phyloP scores from a whole-genome alignment of 2,888 invertebrate species.

The Cephalotes varians region DNA sequence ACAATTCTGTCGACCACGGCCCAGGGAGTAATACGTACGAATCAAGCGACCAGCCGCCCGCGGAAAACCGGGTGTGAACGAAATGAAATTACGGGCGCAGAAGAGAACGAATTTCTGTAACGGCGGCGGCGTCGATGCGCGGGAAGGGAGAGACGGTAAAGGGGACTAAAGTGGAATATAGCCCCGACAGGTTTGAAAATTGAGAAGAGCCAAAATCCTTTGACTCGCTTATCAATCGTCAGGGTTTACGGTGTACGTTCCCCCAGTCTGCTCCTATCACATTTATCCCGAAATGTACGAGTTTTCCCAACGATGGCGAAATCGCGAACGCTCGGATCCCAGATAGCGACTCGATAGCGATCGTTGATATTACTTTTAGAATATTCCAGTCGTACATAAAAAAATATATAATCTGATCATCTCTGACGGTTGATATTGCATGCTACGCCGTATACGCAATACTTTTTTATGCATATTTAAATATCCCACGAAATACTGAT shows the following conservation, averaged over 20 bases:
- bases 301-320: constrained; percentile 46
- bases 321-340: constrained; percentile 29
- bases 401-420: constrained; percentile 38
- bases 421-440: constrained; percentile 28
- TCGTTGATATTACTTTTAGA: constrained; percentile 51
- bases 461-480: constrained; percentile 43
- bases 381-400: constrained; percentile 43
- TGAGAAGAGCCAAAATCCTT: constrained; percentile 50
- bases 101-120: constrained; percentile 76
- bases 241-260: constrained; percentile 21
- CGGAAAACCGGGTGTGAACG: constrained; percentile 74
- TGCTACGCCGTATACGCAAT: neutral
- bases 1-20: constrained; percentile 78
- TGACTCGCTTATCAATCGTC: constrained; percentile 64
- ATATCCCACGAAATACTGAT: constrained; percentile 25
- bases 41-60: constrained; percentile 69
- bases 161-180: constrained; percentile 52
- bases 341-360: constrained; percentile 41
- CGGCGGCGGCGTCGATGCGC: constrained; percentile 46
- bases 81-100: constrained; percentile 78
- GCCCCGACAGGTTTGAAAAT: constrained; percentile 53
- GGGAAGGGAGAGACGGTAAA: constrained; percentile 40
- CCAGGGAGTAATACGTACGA: constrained; percentile 75
- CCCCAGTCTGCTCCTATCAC: constrained; percentile 29
- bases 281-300: constrained; percentile 48